Evolutionary conservation across 2,797 vertebrate species (phyloP), one percentile per base, ranked within the genome.

Genomic region (Trachops cirrhosus): DNA sequence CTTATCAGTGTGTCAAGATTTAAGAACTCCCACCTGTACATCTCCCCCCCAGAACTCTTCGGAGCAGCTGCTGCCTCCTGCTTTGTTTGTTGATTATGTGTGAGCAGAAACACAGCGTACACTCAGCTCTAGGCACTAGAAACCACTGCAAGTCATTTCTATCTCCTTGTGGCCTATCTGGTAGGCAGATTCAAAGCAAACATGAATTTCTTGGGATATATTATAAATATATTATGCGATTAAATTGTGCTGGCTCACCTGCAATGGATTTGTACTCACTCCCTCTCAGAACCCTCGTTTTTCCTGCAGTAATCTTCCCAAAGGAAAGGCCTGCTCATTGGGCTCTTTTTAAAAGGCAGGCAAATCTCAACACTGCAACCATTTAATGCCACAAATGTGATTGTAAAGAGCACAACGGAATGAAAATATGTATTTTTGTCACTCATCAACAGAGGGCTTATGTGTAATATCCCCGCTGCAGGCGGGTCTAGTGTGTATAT

Each of bases 131-230:
- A 95, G 96, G 96, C 89, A 97, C 91, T 91, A 87, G 96, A 97
- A 97, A 93, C 91, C 94, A 85, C 96, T 92, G 83, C 89, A 97
- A 97, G 92, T 97, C 97, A 73, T 96, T 98, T 98, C 98, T 95
- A 89, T 96, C 92, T 98, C 84, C 0, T 84, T 48, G 57, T 48
- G 80, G 96, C 97, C 97, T 98, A 96, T 97, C 97, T 97, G 85
- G 80, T 94, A 98, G 96, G 97, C 97, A 98, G 97, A 97, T 89
- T 95, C 94, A 97, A 96, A 78, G 92, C 95, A 98, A 97, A 98
- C 97, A 97, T 88, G 97, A 97, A 98, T 98, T 98, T 97, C 98
- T 97, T 86, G 97, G 97, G 97, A 98, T 98, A 87, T 89, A 97
- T 98, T 98, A 96, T 83, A 97, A 96, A 86, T 54, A 91, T 92